These are phyloP conservation scores for Sebastes umbrosus DNA, from an alignment of 2,797 vertebrate species.

Conservation along the genomic window DNA sequence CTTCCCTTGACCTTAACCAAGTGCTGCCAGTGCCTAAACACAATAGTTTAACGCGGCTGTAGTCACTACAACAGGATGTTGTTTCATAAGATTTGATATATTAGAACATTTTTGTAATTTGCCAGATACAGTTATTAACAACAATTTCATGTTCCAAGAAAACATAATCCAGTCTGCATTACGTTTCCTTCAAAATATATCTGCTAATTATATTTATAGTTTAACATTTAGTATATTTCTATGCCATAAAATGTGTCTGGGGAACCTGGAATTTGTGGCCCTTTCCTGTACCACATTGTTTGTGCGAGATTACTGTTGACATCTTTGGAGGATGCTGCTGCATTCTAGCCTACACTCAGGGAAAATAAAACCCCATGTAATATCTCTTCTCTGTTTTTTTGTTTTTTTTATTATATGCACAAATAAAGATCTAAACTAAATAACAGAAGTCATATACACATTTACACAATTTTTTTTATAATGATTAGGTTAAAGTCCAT, in stretches of 20 bases:
- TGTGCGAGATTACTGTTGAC: not conserved
- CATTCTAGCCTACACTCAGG: not conserved
- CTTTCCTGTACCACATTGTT: not conserved
- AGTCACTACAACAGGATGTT: not conserved
- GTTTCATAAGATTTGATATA: not conserved
- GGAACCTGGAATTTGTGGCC: not conserved
- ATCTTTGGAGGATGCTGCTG: not conserved
- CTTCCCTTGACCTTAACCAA: not conserved
- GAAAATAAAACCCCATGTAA: not conserved
- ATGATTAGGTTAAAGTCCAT: not conserved
- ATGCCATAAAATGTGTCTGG: not conserved
- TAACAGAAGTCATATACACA: not conserved
- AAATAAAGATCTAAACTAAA: too few relatives aligned
- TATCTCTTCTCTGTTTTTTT: accelerated
- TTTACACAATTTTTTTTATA: not conserved
- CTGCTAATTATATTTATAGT: not conserved
- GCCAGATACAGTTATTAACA: too few relatives aligned
- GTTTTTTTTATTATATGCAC: too few relatives aligned
- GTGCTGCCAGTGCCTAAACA: not conserved
- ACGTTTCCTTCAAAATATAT: not conserved
- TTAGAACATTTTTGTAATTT: not conserved
- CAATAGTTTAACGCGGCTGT: not conserved
- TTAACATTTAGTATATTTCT: not conserved
- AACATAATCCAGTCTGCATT: not conserved
- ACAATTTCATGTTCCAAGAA: not conserved